Percentiles rank a stretch among this genome's conserved stretches.
phyloP scores from a whole-genome alignment of 1,140 invertebrate genomes.

The Temnothorax nylanderi region DNA sequence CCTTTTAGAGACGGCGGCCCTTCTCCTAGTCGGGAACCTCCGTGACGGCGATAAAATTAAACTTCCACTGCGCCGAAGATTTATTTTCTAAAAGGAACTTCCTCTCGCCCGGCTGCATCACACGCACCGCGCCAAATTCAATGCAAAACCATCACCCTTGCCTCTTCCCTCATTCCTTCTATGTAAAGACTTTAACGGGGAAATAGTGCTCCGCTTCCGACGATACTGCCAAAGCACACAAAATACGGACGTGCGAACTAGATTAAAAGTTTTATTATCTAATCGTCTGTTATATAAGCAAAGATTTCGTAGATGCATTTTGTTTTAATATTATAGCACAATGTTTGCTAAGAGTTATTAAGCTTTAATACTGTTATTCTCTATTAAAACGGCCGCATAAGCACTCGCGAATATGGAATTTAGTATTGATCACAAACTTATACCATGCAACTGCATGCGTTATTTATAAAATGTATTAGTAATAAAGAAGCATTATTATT shows the following conservation, averaged over 20 bases:
- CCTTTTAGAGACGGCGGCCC: constrained; percentile 55
- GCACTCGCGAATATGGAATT: not conserved
- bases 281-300: not conserved
- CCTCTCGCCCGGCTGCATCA: constrained; percentile 16
- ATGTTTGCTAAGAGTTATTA: not conserved
- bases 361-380: not conserved
- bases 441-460: not conserved
- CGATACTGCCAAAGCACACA: not conserved
- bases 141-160: constrained; percentile 30
- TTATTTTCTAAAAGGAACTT: constrained; percentile 65
- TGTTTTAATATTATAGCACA: not conserved
- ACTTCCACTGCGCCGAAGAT: constrained; percentile 64
- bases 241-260: not conserved
- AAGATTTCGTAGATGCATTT: constrained; percentile 1
- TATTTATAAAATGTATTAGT: constrained; percentile 19
- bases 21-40: constrained; percentile 42
- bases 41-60: constrained; percentile 76
- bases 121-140: constrained; percentile 49
- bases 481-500: constrained; percentile 15
- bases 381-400: not conserved
- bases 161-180: not conserved
- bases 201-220: constrained; percentile 11
- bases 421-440: not conserved
- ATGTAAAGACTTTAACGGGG: constrained; percentile 35
- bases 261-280: constrained; percentile 31